Conservation (phyloP, 2,888 invertebrate genomes). For the Stenodera caucasica region DNA sequence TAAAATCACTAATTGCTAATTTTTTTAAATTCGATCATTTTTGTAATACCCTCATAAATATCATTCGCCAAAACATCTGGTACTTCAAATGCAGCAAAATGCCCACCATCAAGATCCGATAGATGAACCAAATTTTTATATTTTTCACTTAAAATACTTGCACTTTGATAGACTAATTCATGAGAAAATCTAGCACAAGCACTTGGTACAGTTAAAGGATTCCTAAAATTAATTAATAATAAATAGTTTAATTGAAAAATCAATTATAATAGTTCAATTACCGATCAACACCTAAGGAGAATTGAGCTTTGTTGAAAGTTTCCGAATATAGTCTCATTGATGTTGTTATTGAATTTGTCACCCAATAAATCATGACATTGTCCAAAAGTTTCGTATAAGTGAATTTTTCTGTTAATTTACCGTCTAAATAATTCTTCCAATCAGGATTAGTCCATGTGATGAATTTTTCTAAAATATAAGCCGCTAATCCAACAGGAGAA, state of each 20-base stretch:
- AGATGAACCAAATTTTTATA: constrained; percentile 66
- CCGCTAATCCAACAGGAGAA: constrained; percentile 83
- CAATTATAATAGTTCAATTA: constrained; percentile 5
- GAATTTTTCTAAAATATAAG: constrained; percentile 90
- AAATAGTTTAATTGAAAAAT: background rate
- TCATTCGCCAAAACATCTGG: constrained; percentile 42
- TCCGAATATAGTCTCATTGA: constrained; percentile 77
- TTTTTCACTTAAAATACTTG: constrained; percentile 62
- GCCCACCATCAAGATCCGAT: constrained; percentile 37
- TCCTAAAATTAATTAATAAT: constrained; percentile 55
- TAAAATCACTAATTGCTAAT: constrained; percentile 8
- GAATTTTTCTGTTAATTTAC: constrained; percentile 68
- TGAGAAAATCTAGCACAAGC: constrained; percentile 75
- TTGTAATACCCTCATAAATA: constrained; percentile 36
- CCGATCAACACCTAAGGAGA: constrained; percentile 16
- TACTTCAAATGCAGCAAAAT: constrained; percentile 44
- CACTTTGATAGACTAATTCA: constrained; percentile 66
- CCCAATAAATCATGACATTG: constrained; percentile 84
- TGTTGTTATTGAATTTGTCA: constrained; percentile 71
- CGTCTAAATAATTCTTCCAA: constrained; percentile 61
- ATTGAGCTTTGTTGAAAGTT: constrained; percentile 50
- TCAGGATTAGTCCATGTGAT: constrained; percentile 69
- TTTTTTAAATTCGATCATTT: constrained; percentile 18
- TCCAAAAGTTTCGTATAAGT: constrained; percentile 73
- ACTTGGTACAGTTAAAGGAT: constrained; percentile 69